Evolutionary conservation across 2,797 vertebrate species (phyloP), one percentile per base, ranked within the genome.

Genomic region (Babyrousa celebensis): DNA sequence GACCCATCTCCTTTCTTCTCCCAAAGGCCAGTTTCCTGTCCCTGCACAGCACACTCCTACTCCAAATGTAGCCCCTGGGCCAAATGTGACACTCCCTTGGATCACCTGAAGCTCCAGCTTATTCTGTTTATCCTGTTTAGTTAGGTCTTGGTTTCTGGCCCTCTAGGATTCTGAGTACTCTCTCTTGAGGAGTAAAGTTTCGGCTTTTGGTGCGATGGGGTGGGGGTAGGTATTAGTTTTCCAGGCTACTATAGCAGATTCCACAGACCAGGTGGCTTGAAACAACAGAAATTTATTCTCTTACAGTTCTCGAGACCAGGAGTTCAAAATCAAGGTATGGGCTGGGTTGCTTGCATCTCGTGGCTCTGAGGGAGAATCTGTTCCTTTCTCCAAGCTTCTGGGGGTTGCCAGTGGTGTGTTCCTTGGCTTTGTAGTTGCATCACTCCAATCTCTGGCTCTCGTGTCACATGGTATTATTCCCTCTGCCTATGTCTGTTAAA

Each of bases 401-500:
- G 15, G 48, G 15, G 4, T 32, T 36, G 36, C 67, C 23, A 16
- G 20, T 1, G 3, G 52, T 15, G 0, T 25, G 0, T 25, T 32
- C 1, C 16, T 32, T 36, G 17, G 25, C 36, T 92, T 48, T 62
- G 85, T 9, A 48, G 20, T 29, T 63, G 1, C 3, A 9, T 86
- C 40, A 0, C 20, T 40, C 52, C 36, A 12, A 0, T 63, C 4
- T 52, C 72, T 52, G 72, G 10, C 17, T 40, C 36, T 16, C 0
- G 63, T 0, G 0, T 68, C 10, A 52, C 10, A 1, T 17, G 29
- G 54, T 43, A 3, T 20, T 56, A 56, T 85, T 91, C 70, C 68
- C 36, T 65, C 63, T 93, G n/a, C 67, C 62, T 63, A 14, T 74
- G 23, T 87, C 60, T 94, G 12, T 74, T 65, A 67, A 70, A 29